Evolutionary conservation across 2,888 invertebrate genomes (phyloP), one percentile per base, ranked within the genome.

Genomic region (Formica aserva): DNA sequence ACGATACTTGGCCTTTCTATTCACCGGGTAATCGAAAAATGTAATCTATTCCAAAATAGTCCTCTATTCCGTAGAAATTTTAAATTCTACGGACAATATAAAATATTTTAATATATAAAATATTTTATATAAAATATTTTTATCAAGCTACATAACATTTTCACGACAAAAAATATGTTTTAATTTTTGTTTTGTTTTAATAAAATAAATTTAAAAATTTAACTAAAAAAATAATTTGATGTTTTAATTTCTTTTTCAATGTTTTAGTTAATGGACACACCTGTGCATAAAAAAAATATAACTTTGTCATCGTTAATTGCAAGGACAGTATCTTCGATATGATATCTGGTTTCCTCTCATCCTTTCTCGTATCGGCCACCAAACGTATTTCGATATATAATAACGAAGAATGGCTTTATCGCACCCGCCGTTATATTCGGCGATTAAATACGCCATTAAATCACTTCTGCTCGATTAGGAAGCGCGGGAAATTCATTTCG

Each of bases 391-490:
- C 45, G 57, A 60, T 71, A n/a, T 55, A 38, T 65, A 63, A 80
- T 77, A 69, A 75, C 82, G 83, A 84, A 85, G 88, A 87, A 86
- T 80, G 74, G 81, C 82, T 86, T 86, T 80, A 86, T 90, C 90
- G 86, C 89, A 83, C 38, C 8, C 65, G 71, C 29, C 84, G 82
- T 84, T 86, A 84, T 86, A 84, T 85, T 88, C 89, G 82, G 32
- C 89, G 88, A 90, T 90, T 90, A 89, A 90, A 90, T 85, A 85
- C 83, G 82, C 85, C 86, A 84, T 90, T 90, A 88, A 89, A 90
- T 90, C 90, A 90, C 81, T 90, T 90, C 90, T 86, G 82, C 86
- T 88, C 90, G 90, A 90, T 90, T 89, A 88, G 86, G 81, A 84
- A 89, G 72, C 88, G 85, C 85, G 86, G 85, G 85, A 89, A 90